Evolutionary conservation across 2,888 invertebrate genomes (phyloP), one percentile per base, ranked within the genome.

Genomic region (Lysandra bellargus): DNA sequence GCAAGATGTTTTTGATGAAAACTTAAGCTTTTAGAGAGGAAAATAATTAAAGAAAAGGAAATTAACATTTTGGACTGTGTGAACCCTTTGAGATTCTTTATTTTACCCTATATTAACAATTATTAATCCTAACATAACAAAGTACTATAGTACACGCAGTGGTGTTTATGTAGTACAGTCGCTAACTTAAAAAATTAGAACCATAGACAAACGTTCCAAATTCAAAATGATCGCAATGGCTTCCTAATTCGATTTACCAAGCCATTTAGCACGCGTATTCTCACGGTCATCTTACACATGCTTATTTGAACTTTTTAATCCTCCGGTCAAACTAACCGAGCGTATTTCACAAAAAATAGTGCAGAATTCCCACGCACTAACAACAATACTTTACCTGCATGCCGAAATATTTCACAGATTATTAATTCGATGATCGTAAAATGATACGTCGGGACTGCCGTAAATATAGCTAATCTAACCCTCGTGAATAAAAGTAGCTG

Each of bases 401-500:
- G 49, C 37, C 75, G 60, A 78, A 75, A 75, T 37, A 78, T 74
- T 81, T 81, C 74, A 81, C 81, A 79, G 79, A 78, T 79, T 80
- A 81, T 81, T 81, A 81, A 78, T 78, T 78, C 61, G 75, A 79
- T 79, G 75, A 79, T 79, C 79, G 61, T 79, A 79, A 79, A 80
- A 79, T 80, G 76, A 57, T 57, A 76, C 57, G 79, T 49, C 17
- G 78, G 72, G 81, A 81, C 81, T 82, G 80, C 83, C 81, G 81
- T 83, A 82, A 83, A 82, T 81, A 82, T 84, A 83, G 83, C 82
- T 49, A 64, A 79, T 79, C 80, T 85, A 87, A 89, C 92, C 90
- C 90, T 91, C 90, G 88, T 90, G 90, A 92, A 93, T 93, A 92
- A 93, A 93, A 93, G 93, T 94, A 92, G 92, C 91, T 91, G 89